A percentile compares a stretch with the other conserved stretches of the same genome.
Evolutionary conservation across 2,888 invertebrate genomes (phyloP).

Genomic region (Clanis bilineata): DNA sequence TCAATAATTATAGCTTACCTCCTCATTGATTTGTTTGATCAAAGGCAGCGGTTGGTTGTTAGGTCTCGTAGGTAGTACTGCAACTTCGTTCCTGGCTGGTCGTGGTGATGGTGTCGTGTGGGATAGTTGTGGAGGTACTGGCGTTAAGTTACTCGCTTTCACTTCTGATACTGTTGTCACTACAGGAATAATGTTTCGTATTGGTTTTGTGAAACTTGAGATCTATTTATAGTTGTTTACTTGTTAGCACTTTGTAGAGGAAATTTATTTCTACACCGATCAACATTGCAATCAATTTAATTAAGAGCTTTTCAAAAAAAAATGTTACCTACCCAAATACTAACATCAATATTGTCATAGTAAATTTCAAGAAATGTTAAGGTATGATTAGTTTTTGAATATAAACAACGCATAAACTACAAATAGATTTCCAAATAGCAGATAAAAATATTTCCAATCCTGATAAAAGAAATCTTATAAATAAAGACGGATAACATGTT

Average conservation of each 20-base stretch:
- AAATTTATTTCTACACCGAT: too few species aligned
- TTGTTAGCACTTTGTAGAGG: too few species aligned
- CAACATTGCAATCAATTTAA: too few species aligned
- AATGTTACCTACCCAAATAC: too few species aligned
- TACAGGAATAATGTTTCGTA: slow-evolving; percentile 25
- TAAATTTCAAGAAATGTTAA: too few species aligned
- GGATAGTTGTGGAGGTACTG: slow-evolving; percentile 44
- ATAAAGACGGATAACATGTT: slow-evolving; percentile 18
- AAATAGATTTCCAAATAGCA: too few species aligned
- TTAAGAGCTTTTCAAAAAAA: too few species aligned
- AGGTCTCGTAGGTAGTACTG: slow-evolving; percentile 47
- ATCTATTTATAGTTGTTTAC: too few species aligned
- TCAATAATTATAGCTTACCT: slow-evolving; percentile 23
- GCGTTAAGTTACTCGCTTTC: slow-evolving; percentile 65
- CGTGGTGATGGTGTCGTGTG: slow-evolving; percentile 28
- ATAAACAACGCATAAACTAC: too few species aligned
- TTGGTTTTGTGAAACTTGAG: not conserved
- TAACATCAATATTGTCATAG: too few species aligned
- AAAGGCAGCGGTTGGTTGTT: slow-evolving; percentile 68
- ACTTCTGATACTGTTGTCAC: slow-evolving; percentile 71
- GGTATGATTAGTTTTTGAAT: too few species aligned
- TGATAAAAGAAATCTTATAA: not conserved
- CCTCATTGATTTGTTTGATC: slow-evolving; percentile 75
- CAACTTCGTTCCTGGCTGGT: slow-evolving; percentile 33
- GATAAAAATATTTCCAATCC: not conserved